Base-by-base conservation (phyloP, 2,797 vertebrate species). In the Takifugu ocellatus region DNA sequence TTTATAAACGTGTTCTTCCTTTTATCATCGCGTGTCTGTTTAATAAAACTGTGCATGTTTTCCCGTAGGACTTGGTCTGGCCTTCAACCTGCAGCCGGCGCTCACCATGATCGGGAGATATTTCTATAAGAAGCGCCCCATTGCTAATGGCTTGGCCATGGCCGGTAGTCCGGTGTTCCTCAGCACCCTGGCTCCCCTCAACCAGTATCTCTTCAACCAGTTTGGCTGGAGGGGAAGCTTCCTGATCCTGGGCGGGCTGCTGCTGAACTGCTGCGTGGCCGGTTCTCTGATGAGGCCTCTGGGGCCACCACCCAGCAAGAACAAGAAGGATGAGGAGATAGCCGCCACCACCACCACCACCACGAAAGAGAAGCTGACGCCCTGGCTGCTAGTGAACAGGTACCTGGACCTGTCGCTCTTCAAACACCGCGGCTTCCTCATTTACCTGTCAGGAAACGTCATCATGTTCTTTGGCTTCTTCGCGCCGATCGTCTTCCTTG, bases 401-500 rank as follows among this genome's bases (percentile, higher is more conserved):
- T 94, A 94, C 71, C 85, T 99, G 75, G 97, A 99, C 75, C 74
- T 99, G 61, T 87, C 93, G 0, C 96, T 99, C 50, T 99, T 99
- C 79, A 94, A 93, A 68, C 96, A 99, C 58, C 90, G 97, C 1
- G 96, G 97, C 7, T 99, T 98, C 88, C 90, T 98, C 50, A 96
- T 98, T 73, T 98, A 99, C 79, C 88, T 99, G 51, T 94, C 94
- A 5, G 97, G 97, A 47, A 99, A 98, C 15, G 92, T 94, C 46
- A 94, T 99, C 51, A 96, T 99, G 96, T 98, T 99, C 70, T 36
- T 98, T 1, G 96, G 97, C 1, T 97, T 98, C 82, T 99, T 99
- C 0, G 92, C 96, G 6, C 97, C 96, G 0, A 92, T 99, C 49
- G 96, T 99, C 48, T 99, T 99, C 78, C 89, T 99, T 39, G 89